Evolutionary conservation across 2,113 vertebrate species (phyloP).

Genomic region (Sarotherodon lohbergeri): DNA sequence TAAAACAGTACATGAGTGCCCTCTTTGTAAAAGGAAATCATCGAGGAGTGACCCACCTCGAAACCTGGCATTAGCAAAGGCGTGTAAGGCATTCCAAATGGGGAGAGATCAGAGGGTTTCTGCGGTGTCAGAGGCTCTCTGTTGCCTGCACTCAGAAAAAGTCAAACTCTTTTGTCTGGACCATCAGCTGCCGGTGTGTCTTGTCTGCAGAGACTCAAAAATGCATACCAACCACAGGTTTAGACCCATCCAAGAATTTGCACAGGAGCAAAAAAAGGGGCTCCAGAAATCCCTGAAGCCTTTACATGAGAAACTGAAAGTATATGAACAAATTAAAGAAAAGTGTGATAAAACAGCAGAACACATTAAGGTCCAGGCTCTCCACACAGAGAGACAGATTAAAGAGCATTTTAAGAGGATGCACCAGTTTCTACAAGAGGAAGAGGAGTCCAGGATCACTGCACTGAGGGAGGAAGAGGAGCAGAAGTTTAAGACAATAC

Average conservation of each 20-base stretch:
- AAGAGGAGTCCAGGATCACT: neutral
- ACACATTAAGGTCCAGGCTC: neutral
- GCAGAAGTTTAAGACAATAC: neutral
- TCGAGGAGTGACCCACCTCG: neutral
- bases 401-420: neutral
- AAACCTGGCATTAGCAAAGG: conserved; percentile 17
- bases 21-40: conserved; percentile 4
- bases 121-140: neutral
- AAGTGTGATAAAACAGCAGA: neutral
- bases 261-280: neutral
- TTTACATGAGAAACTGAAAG: neutral
- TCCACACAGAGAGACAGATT: neutral
- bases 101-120: neutral
- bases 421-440: neutral
- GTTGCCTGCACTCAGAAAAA: neutral
- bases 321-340: neutral
- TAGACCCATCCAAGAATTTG: neutral
- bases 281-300: neutral
- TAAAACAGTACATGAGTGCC: neutral
- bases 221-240: neutral
- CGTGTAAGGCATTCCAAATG: neutral
- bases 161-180: neutral
- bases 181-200: neutral
- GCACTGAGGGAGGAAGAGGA: neutral
- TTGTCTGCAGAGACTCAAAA: neutral